Evolutionary conservation across 2,797 vertebrate species (phyloP), one percentile per base, ranked within the genome.

Genomic region (Denticeps clupeoides): DNA sequence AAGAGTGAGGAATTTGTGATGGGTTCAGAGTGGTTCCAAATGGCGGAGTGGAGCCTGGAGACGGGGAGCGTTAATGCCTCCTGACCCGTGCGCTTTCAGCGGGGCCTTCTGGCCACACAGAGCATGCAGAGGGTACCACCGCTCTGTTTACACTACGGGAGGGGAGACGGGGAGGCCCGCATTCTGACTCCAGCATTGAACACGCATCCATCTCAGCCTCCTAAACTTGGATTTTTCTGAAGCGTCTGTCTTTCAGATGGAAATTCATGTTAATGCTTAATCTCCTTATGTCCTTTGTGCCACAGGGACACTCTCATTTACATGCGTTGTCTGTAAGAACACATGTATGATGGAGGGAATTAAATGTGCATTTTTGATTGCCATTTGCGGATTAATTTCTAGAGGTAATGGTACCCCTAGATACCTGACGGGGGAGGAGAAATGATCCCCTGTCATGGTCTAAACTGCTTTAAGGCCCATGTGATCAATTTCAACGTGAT

Each of bases 1-100:
- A 86, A 87, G 80, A 82, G 74, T 26, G 60, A 84, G 79, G 83
- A 85, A 88, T 88, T 82, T 78, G 80, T 85, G 82, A 85, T 86
- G 82, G 82, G 77, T 82, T 38, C 79, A 80, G 82, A 86, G 81
- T 75, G 80, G 83, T 82, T 83, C 75, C 68, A 83, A 81, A 84
- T 86, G 80, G 80, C 79, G 79, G 68, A 79, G 82, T 61, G 60
- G 70, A 63, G 65, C 55, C 53, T 62, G 56, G 65, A 71, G 63
- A 73, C 78, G 77, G 71, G 74, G 65, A 66, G 65, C 76, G 62
- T 69, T 79, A 77, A 82, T 83, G 82, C 77, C 60, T 70, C 63
- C 59, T 71, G 70, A 76, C 70, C 73, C 45, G 21, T 49, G 55
- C 63, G 51, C 42, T 59, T 62, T 51, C 3, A 23, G 44, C 11